A percentile compares a stretch with the other conserved stretches of the same genome.
Evolutionary conservation across 1,140 invertebrate genomes (phyloP).

Genomic region (Latrodectus geometricus): DNA sequence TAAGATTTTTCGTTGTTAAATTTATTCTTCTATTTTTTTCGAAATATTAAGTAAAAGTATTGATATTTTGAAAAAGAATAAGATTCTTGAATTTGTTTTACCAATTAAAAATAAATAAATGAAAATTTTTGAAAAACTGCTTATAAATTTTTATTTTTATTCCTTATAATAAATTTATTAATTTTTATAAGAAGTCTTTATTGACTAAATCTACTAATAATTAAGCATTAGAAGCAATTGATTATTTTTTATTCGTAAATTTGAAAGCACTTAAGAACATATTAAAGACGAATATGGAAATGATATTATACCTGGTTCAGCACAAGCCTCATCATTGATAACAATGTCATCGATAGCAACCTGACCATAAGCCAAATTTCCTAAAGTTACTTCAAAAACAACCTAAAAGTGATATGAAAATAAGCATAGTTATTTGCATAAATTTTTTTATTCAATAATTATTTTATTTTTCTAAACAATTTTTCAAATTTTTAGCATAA

Average conservation of each 20-base stretch:
- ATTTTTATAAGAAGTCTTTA: too few species aligned
- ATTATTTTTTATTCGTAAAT: background rate
- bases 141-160: too few species aligned
- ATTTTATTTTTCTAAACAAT: background rate
- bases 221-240: background rate
- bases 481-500: background rate
- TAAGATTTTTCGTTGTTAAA: too few species aligned
- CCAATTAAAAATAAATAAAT: too few species aligned
- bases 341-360: slow-evolving; percentile 54
- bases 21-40: too few species aligned
- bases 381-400: slow-evolving; percentile 44
- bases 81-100: too few species aligned
- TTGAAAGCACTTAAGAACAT: background rate
- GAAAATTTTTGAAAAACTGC: too few species aligned
- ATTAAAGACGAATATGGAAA: background rate
- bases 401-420: slow-evolving; percentile 21
- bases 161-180: too few species aligned
- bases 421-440: background rate
- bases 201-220: too few species aligned
- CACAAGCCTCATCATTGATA: slow-evolving; percentile 21
- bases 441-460: background rate
- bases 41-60: too few species aligned
- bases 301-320: slow-evolving; percentile 34
- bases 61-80: too few species aligned
- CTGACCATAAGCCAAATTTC: slow-evolving; percentile 36